Conservation (phyloP, 2,888 invertebrate species). For the Leptodirus hochenwartii region DNA sequence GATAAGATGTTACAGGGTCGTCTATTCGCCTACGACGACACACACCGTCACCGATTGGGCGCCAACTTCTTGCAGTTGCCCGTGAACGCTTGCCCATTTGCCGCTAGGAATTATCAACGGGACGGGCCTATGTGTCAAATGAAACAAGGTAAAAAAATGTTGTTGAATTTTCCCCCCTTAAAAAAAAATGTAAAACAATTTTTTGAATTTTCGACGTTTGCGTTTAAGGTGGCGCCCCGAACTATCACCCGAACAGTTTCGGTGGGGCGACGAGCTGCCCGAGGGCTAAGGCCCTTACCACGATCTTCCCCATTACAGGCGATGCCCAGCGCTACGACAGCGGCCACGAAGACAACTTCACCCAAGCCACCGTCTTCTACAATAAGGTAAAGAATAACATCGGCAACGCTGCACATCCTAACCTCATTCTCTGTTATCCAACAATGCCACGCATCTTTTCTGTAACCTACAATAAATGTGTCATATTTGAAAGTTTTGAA, state of each 20-base stretch:
- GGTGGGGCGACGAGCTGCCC: conserved; percentile 62
- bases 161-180: no score
- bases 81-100: conserved; percentile 78
- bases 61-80: conserved; percentile 84
- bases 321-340: conserved; percentile 67
- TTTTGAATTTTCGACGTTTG: no score
- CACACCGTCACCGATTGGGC: conserved; percentile 81
- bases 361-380: conserved; percentile 70
- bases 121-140: background rate
- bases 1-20: conserved; percentile 87
- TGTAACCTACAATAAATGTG: no score
- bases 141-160: no score
- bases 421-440: no score
- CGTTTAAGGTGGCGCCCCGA: conserved; percentile 78
- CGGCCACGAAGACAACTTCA: conserved; percentile 78
- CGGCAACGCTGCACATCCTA: no score
- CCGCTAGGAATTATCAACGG: conserved; percentile 58
- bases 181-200: no score
- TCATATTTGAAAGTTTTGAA: no score
- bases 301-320: conserved; percentile 43
- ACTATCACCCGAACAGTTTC: conserved; percentile 95
- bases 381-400: conserved; percentile 46
- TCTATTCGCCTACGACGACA: conserved; percentile 77
- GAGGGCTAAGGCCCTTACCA: conserved; percentile 38
- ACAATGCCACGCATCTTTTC: no score